These are phyloP conservation scores for Megalopta genalis DNA, from an alignment of 1,140 invertebrate genomes.

Conservation along the genomic window DNA sequence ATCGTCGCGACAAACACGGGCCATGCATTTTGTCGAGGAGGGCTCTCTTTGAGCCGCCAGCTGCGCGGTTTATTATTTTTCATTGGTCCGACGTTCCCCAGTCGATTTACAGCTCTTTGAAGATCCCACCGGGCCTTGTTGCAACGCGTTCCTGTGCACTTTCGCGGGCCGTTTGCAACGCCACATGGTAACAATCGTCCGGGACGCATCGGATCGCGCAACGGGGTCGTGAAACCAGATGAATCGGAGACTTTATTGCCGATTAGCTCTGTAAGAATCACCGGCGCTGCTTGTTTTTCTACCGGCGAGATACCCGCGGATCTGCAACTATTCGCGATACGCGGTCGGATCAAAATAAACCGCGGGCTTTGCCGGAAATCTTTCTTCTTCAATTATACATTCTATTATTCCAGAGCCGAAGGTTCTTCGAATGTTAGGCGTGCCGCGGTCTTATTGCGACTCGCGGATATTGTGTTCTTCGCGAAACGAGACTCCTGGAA, in stretches of 20 bases:
- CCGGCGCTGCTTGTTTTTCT: slow-evolving; percentile 34
- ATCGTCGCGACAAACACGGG: neutral
- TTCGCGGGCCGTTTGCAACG: slow-evolving; percentile 6
- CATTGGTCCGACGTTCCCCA: slow-evolving; percentile 31
- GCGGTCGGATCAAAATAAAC: slow-evolving; percentile 53
- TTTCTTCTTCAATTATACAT: neutral
- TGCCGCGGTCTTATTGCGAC: too few species aligned
- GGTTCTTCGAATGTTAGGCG: neutral
- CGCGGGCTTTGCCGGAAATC: neutral
- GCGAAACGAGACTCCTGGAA: too few species aligned
- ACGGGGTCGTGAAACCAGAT: neutral
- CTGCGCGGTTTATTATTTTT: slow-evolving; percentile 43
- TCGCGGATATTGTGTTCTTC: too few species aligned
- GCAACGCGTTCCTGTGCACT: neutral
- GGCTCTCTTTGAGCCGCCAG: slow-evolving; percentile 27
- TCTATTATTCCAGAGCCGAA: neutral
- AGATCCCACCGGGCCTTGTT: slow-evolving; percentile 18
- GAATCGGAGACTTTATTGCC: slow-evolving; percentile 19
- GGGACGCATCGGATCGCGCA: too few species aligned
- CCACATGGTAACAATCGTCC: neutral
- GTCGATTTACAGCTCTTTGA: slow-evolving; percentile 42
- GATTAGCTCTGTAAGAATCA: neutral
- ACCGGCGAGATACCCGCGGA: neutral
- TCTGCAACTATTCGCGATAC: slow-evolving; percentile 9
- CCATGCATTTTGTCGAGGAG: neutral